These are phyloP conservation scores for Sarcoramphus papa DNA, from an alignment of 2,797 vertebrate genomes.

Conservation along the genomic window DNA sequence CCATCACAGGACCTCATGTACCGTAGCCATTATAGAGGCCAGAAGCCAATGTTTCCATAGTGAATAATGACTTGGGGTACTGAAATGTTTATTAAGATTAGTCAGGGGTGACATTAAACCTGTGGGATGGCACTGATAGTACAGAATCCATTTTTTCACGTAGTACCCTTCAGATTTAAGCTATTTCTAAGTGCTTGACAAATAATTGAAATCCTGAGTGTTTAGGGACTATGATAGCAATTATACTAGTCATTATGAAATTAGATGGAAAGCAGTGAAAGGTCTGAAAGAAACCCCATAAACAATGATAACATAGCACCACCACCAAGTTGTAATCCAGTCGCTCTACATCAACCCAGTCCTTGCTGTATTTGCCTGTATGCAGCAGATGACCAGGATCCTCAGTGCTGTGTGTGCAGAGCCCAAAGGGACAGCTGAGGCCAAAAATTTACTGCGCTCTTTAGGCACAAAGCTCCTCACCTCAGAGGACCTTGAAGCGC, in stretches of 20 bases:
- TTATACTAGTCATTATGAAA: background rate
- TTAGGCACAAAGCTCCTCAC: background rate
- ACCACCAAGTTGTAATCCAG: too few relatives aligned
- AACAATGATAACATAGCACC: background rate
- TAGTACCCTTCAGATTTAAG: background rate
- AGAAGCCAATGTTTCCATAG: background rate
- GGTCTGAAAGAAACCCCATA: background rate
- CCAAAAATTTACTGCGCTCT: fast-evolving
- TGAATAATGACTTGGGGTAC: background rate
- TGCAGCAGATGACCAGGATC: background rate
- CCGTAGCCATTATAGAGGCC: background rate
- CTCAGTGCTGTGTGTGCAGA: background rate
- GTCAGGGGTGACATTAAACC: background rate
- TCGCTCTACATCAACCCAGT: fast-evolving
- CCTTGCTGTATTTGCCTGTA: fast-evolving
- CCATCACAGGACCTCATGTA: background rate
- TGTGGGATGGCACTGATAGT: background rate
- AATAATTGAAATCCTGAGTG: background rate
- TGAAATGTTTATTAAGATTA: background rate
- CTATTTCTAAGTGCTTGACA: background rate
- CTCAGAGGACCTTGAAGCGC: background rate
- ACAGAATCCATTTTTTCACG: background rate
- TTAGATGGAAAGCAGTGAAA: background rate
- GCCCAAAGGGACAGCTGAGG: background rate
- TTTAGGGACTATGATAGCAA: background rate